These are phyloP conservation scores for Chaetodon trifasciatus DNA, from an alignment of 2,797 vertebrate genomes.

Conservation along the genomic window DNA sequence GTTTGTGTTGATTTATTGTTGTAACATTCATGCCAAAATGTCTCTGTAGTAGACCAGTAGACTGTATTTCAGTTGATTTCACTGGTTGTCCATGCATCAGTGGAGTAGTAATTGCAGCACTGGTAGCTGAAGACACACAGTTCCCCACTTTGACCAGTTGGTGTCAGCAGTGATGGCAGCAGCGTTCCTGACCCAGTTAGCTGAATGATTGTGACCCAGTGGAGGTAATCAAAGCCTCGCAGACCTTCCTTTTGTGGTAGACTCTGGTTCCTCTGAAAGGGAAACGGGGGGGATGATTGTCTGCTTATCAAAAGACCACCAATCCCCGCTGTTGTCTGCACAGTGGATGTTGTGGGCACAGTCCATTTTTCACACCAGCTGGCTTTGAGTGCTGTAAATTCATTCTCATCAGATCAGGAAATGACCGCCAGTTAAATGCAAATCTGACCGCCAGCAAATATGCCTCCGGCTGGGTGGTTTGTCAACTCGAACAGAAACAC, in stretches of 20 bases:
- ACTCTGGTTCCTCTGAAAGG: constrained; percentile 37
- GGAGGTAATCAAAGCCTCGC: constrained; percentile 53
- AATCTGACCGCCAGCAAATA: constrained; percentile 5
- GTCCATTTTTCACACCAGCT: constrained; percentile 31
- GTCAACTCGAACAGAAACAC: background rate
- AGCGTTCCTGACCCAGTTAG: constrained; percentile 50
- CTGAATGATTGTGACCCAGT: constrained; percentile 37
- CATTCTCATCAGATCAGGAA: constrained; percentile 26
- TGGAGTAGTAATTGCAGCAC: background rate
- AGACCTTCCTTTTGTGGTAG: constrained; percentile 23
- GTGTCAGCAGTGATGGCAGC: constrained; percentile 60
- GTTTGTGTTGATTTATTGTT: background rate
- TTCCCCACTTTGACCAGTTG: constrained; percentile 55
- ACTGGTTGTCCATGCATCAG: background rate
- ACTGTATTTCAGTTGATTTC: constrained; percentile 6
- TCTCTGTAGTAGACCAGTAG: background rate
- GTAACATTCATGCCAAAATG: background rate
- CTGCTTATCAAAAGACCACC: constrained; percentile 10
- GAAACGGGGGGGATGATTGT: constrained; percentile 1
- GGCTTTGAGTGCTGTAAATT: constrained; percentile 27
- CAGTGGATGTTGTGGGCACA: constrained; percentile 14
- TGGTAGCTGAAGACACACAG: background rate
- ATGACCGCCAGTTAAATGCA: constrained; percentile 19
- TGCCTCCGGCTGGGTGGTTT: background rate
- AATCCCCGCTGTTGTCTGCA: constrained; percentile 14